Conservation (phyloP, 2,888 invertebrate species). For the Terebella lapidaria region DNA sequence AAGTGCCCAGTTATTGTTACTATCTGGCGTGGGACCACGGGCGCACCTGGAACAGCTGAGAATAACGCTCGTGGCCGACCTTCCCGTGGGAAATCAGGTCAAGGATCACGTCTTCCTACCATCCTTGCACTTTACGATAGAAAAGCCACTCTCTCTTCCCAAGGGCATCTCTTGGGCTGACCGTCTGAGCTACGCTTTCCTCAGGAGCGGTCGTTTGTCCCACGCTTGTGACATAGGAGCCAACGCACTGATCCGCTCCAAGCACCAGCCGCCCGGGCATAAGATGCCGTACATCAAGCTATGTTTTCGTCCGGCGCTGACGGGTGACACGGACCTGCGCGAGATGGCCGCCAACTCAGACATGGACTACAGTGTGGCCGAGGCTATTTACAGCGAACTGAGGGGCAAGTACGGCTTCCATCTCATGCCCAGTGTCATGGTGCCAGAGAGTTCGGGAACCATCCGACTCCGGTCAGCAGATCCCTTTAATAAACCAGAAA, state of each 20-base stretch:
- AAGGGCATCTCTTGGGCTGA: too few relatives aligned
- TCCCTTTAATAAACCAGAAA: not conserved
- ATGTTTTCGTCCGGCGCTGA: not conserved
- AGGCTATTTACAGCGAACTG: not conserved
- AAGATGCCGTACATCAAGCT: not conserved
- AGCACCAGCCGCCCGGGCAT: not conserved
- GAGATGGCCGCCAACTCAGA: not conserved
- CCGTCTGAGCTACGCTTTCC: not conserved
- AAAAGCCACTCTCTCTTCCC: not conserved
- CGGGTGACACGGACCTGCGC: too few relatives aligned
- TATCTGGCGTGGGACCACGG: slow-evolving; percentile 49
- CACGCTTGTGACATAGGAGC: not conserved
- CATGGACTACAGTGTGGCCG: not conserved
- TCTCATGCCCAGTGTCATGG: not conserved
- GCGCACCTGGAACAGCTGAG: slow-evolving; percentile 37
- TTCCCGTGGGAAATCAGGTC: slow-evolving; percentile 41
- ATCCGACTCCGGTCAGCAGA: not conserved
- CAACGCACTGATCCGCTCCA: not conserved
- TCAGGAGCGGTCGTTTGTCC: not conserved
- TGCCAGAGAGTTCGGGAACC: not conserved
- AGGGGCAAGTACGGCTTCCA: not conserved
- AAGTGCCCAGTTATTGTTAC: slow-evolving; percentile 45
- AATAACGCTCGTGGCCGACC: slow-evolving; percentile 35
- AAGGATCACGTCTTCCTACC: slow-evolving; percentile 32
- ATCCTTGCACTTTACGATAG: not conserved